Evolutionary conservation across 1,140 invertebrate genomes (phyloP).

Genomic region (Leucophenga varia): DNA sequence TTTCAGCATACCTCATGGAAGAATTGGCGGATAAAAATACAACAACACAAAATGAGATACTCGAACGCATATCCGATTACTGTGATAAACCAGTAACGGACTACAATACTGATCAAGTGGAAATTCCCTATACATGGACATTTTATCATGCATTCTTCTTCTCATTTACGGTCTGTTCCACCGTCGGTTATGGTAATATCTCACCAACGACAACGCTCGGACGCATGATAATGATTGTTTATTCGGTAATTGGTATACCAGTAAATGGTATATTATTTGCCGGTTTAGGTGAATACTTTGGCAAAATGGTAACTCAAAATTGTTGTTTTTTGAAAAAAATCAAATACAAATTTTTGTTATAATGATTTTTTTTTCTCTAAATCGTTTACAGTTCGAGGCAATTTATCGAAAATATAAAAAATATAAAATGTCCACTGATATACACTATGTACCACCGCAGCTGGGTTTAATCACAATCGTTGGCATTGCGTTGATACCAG

Average conservation of each 20-base stretch:
- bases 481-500: slow-evolving; percentile 77
- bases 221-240: slow-evolving; percentile 88
- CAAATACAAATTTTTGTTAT: too few relatives aligned
- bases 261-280: slow-evolving; percentile 85
- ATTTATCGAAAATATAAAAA: slow-evolving; percentile 77
- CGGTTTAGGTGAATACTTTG: slow-evolving; percentile 79
- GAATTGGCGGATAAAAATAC: slow-evolving; percentile 62
- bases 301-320: slow-evolving; percentile 70
- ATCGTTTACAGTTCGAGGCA: slow-evolving; percentile 64
- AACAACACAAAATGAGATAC: slow-evolving; percentile 63
- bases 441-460: slow-evolving; percentile 66
- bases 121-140: slow-evolving; percentile 72
- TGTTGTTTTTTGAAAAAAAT: slow-evolving; percentile 10
- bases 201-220: slow-evolving; percentile 80
- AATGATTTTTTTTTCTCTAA: slow-evolving; percentile 6
- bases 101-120: slow-evolving; percentile 61
- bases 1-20: slow-evolving; percentile 64
- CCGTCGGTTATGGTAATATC: slow-evolving; percentile 89
- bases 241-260: slow-evolving; percentile 92
- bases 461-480: slow-evolving; percentile 75
- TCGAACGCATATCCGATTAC: slow-evolving; percentile 66
- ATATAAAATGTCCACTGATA: slow-evolving; percentile 62
- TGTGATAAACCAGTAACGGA: slow-evolving; percentile 70
- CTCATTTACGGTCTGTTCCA: slow-evolving; percentile 91
- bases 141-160: slow-evolving; percentile 95